Evolutionary conservation across 2,888 invertebrate species (phyloP).

Genomic region (Nymphalis urticae): DNA sequence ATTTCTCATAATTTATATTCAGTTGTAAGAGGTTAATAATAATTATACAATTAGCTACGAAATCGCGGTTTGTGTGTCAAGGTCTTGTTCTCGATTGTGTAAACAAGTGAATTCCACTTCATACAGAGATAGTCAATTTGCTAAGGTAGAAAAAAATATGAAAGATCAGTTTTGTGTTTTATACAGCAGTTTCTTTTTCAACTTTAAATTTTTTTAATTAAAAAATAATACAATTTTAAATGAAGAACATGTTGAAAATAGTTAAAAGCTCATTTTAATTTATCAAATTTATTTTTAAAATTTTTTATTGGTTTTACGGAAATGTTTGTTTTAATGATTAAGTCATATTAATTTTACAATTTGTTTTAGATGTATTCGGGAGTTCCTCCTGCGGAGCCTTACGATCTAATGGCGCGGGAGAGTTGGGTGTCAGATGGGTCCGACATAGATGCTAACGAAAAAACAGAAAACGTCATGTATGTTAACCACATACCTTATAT

Average conservation of each 20-base stretch:
- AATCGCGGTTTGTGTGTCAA: slow-evolving; percentile 38
- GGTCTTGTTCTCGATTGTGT: slow-evolving; percentile 35
- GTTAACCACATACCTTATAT: slow-evolving; percentile 42
- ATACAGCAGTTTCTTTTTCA: neutral
- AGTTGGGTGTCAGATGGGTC: slow-evolving; percentile 87
- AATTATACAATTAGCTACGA: slow-evolving; percentile 34
- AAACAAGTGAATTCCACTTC: slow-evolving; percentile 30
- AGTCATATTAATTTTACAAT: no score
- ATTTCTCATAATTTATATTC: slow-evolving; percentile 23
- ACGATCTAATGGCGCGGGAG: slow-evolving; percentile 85
- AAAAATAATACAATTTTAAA: neutral
- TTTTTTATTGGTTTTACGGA: no score
- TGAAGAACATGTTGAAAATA: no score
- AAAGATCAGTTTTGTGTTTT: neutral
- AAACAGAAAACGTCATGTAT: slow-evolving; percentile 66
- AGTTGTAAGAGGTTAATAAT: slow-evolving; percentile 31
- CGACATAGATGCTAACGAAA: slow-evolving; percentile 75
- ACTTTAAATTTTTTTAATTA: neutral
- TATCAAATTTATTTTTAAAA: no score
- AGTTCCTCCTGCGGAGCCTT: slow-evolving; percentile 73
- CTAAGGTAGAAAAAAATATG: slow-evolving; percentile 12
- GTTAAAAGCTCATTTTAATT: no score
- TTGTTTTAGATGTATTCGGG: slow-evolving; percentile 79
- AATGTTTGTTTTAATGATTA: no score
- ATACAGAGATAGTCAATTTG: slow-evolving; percentile 21